Conservation (phyloP, 2,797 vertebrate genomes). For the Steatocranus sp. region DNA sequence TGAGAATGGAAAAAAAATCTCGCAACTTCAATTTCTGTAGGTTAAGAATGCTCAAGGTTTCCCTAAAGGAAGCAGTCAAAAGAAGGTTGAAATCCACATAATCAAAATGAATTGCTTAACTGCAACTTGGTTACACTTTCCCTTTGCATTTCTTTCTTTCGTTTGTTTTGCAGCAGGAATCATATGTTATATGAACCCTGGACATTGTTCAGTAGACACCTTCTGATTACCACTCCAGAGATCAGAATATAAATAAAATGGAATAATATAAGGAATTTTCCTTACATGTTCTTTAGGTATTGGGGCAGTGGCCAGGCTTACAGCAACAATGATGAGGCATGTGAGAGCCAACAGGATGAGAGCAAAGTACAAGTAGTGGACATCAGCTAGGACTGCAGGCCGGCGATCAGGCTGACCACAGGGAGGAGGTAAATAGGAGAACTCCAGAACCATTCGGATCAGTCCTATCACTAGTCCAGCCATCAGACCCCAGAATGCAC, state of each 20-base stretch:
- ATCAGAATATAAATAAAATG: background rate
- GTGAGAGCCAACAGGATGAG: conserved; percentile 83
- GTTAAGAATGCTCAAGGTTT: background rate
- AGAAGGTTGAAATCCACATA: background rate
- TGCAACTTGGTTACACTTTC: background rate
- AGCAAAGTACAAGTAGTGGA: conserved; percentile 97
- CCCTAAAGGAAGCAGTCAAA: background rate
- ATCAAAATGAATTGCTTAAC: background rate
- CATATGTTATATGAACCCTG: background rate
- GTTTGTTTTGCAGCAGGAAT: background rate
- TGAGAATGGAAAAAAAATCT: background rate
- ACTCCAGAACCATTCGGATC: conserved; percentile 86
- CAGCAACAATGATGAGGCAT: conserved; percentile 58
- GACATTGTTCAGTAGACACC: background rate
- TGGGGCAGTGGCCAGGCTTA: conserved; percentile 84
- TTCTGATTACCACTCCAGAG: background rate
- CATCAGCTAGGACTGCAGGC: conserved; percentile 79
- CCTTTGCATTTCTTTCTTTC: background rate
- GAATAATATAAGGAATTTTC: background rate
- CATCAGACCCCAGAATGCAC: conserved; percentile 94
- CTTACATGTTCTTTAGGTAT: conserved; percentile 85
- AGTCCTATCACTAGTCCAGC: conserved; percentile 80
- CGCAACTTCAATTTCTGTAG: background rate
- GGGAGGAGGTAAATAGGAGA: conserved; percentile 74
- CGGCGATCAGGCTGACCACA: conserved; percentile 85